Percentiles rank a stretch among this genome's conserved stretches.
Evolutionary conservation across 2,113 vertebrate species (phyloP).

Genomic region (Cynopterus brachyotis): DNA sequence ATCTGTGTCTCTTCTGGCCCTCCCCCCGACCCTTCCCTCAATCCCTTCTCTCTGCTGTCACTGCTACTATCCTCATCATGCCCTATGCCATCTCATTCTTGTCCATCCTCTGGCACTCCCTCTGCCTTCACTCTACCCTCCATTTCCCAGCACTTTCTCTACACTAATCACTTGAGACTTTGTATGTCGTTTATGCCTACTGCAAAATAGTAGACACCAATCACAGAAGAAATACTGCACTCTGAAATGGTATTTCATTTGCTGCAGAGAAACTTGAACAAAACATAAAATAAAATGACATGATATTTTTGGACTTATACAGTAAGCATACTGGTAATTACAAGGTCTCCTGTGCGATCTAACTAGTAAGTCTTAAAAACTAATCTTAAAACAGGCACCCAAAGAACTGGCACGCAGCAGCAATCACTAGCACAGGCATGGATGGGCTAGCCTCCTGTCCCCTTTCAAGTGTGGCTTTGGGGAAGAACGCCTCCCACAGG

Average conservation of each 20-base stretch:
- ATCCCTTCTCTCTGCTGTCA: too few relatives aligned
- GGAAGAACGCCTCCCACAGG: neutral
- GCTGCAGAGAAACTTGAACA: neutral
- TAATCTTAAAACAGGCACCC: neutral
- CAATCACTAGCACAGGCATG: fast-evolving
- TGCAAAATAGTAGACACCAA: neutral
- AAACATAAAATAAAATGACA: neutral
- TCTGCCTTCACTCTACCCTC: neutral
- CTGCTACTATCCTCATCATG: fast-evolving
- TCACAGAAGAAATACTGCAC: neutral
- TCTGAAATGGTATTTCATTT: neutral
- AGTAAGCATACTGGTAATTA: neutral
- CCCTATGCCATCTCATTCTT: neutral
- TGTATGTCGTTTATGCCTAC: neutral
- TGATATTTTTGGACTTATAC: neutral
- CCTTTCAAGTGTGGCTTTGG: neutral
- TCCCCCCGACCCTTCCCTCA: too few relatives aligned
- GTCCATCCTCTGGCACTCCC: neutral
- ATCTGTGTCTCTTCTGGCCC: neutral
- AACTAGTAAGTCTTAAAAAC: neutral
- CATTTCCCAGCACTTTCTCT: neutral
- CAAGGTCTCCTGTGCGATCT: neutral
- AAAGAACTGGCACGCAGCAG: fast-evolving
- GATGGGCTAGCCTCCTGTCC: fast-evolving
- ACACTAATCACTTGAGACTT: neutral